Conservation (phyloP, 64 coral and sea anemone species). For the Actinia tenebrosa region DNA sequence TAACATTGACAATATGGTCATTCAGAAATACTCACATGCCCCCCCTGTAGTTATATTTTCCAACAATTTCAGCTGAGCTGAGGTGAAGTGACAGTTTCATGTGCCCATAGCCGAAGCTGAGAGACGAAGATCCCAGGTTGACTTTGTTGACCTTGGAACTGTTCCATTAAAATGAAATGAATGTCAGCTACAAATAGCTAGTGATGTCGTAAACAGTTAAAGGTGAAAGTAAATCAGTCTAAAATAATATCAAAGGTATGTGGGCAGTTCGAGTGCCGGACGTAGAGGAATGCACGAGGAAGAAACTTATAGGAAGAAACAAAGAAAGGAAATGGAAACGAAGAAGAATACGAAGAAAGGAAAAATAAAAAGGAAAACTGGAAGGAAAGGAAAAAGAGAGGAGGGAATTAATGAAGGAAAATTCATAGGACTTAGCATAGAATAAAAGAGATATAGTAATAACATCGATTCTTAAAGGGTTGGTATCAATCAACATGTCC, state of each 20-base stretch:
- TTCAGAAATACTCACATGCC: background rate
- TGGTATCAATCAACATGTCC: too few relatives aligned
- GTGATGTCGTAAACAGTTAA: background rate
- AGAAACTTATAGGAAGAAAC: background rate
- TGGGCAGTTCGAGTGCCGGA: background rate
- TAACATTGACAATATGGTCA: background rate
- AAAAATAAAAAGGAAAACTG: too few relatives aligned
- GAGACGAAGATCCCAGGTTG: constrained; percentile 3
- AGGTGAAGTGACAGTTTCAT: background rate
- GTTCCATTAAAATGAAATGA: background rate
- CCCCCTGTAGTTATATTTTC: background rate
- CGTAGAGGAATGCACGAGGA: background rate
- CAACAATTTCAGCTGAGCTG: background rate
- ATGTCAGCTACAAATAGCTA: background rate
- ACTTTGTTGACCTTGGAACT: background rate
- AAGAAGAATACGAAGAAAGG: too few relatives aligned
- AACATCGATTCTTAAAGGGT: too few relatives aligned
- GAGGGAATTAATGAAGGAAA: too few relatives aligned
- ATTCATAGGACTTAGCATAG: too few relatives aligned
- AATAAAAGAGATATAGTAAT: too few relatives aligned
- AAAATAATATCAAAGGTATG: background rate
- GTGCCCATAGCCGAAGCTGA: background rate
- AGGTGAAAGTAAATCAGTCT: too few relatives aligned
- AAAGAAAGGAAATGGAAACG: background rate
- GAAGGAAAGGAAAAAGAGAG: too few relatives aligned